Evolutionary conservation across 2,113 vertebrate genomes (phyloP), one percentile per base, ranked within the genome.

Genomic region (Sapajus apella): DNA sequence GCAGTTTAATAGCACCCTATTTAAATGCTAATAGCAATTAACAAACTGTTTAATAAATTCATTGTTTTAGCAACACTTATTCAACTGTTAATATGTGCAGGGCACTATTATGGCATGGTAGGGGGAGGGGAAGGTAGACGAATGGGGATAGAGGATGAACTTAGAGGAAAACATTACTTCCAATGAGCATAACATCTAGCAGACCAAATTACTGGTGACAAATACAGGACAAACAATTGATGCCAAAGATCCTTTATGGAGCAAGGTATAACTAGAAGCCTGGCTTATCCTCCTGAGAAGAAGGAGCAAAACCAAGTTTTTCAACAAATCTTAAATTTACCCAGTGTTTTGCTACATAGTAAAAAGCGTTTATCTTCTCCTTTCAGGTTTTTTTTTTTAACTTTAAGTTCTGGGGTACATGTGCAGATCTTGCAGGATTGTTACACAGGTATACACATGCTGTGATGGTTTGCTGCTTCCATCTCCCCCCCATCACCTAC

Each of bases 321-420:
- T 17, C 50, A 93, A 95, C 75, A 87, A 91, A 83, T 85, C 97
- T 85, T 91, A 97, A 98, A 96, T 79, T 58, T 85, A 88, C 70
- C 30, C 40, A 75, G 47, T 87, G 6, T 2, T 92, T 97, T 91
- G n/a, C 81, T 92, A 90, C 35, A 81, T 75, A 55, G 55, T 76
- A 27, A 87, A 79, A 95, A 97, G 30, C 72, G 35, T 95, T 87
- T 88, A 58, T 84, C 32, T 58, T 37, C 52, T 75, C 40, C 30
- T 77, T 94, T 80, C 45, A 75, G 50, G 21, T 81, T 85, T 94
- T 91, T 45, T 43, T 50, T 52, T 52, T 52, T 52, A 12, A 50
- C 47, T 52, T 52, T 52, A 52, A 52, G 50, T 52, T 52, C 50
- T 52, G 4, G 14, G 50, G 3, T 52, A 52, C 50, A 52, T 52